Evolutionary conservation across 1,140 invertebrate genomes (phyloP).

Genomic region (Thaumatotibia leucotreta): DNA sequence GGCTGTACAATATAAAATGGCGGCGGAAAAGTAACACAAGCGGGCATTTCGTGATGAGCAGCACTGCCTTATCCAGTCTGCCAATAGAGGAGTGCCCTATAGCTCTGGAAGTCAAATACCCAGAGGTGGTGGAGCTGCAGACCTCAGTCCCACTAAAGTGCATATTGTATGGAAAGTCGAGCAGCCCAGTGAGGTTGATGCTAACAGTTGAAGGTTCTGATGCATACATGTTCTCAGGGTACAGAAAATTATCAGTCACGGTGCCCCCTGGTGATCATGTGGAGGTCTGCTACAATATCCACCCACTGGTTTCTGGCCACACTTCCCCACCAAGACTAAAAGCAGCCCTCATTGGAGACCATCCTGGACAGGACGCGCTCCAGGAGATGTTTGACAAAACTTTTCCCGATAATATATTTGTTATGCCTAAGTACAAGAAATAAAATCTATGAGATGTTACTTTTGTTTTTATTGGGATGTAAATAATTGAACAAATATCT

Average conservation of each 20-base stretch:
- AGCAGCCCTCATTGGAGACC: conserved; percentile 75
- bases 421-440: conserved; percentile 74
- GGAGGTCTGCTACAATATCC: conserved; percentile 83
- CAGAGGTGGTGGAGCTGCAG: conserved; percentile 85
- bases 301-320: conserved; percentile 84
- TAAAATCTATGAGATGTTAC: conserved; percentile 43
- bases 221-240: conserved; percentile 93
- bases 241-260: conserved; percentile 87
- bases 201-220: conserved; percentile 89
- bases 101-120: conserved; percentile 83
- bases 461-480: conserved; percentile 40
- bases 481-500: conserved; percentile 66
- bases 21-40: conserved; percentile 77
- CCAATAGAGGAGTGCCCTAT: conserved; percentile 83
- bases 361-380: conserved; percentile 57
- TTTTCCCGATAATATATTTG: conserved; percentile 71
- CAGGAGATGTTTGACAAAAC: conserved; percentile 67
- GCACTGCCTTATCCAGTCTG: conserved; percentile 75
- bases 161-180: conserved; percentile 84
- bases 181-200: conserved; percentile 83
- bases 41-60: conserved; percentile 60
- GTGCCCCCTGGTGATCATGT: conserved; percentile 80
- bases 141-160: conserved; percentile 84
- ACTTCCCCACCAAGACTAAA: conserved; percentile 82
- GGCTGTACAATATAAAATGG: conserved; percentile 87